Conservation (phyloP, 2,888 invertebrate species). For the Metellina segmentata region DNA sequence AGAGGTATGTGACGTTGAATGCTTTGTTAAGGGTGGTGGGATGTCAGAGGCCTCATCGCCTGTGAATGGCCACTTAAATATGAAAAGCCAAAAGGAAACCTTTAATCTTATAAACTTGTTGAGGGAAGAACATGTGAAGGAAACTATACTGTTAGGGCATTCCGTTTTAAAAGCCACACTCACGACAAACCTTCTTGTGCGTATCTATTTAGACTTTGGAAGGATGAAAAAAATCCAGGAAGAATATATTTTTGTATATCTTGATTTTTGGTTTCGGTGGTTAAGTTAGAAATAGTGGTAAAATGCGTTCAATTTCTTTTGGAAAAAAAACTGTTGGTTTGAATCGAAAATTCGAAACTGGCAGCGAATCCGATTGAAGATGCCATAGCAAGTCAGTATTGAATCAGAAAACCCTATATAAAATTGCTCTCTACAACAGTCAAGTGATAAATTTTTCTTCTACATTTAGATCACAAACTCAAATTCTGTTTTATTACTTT, state of each 20-base stretch:
- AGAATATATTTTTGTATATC: slow-evolving; percentile 68
- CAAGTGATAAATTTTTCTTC: no score
- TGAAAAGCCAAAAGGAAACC: slow-evolving; percentile 65
- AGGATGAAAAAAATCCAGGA: slow-evolving; percentile 25
- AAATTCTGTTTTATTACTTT: no score
- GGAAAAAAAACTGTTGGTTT: slow-evolving; percentile 8
- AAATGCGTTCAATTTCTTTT: slow-evolving; percentile 31
- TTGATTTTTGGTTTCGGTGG: slow-evolving; percentile 45
- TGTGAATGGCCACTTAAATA: slow-evolving; percentile 69
- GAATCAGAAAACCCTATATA: no score
- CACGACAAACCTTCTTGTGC: slow-evolving; percentile 54
- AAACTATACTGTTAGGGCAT: slow-evolving; percentile 45
- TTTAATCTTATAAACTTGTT: slow-evolving; percentile 68
- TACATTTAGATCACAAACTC: no score
- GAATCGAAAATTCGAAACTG: not conserved
- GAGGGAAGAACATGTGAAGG: slow-evolving; percentile 31
- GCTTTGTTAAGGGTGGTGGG: slow-evolving; percentile 44
- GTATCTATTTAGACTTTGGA: slow-evolving; percentile 50
- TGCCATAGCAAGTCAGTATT: not conserved
- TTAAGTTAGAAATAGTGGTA: slow-evolving; percentile 34
- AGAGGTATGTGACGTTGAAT: slow-evolving; percentile 56
- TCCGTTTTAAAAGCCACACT: slow-evolving; percentile 59
- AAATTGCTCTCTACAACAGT: no score
- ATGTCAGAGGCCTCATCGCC: slow-evolving; percentile 44
- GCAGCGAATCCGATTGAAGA: not conserved